Conservation (phyloP, 2,113 vertebrate genomes). For the Poecile atricapillus region DNA sequence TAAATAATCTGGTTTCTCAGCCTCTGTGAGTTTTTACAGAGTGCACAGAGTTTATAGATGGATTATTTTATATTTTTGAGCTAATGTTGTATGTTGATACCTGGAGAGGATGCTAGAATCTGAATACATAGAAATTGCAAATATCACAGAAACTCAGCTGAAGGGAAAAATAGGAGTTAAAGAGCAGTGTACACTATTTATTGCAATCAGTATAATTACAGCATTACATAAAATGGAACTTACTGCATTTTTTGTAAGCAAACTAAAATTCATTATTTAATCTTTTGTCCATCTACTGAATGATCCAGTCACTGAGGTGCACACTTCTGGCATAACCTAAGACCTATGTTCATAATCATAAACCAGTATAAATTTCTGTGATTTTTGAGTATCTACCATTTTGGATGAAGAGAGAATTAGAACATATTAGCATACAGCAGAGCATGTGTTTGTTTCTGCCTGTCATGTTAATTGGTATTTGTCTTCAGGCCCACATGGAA, state of each 20-base stretch:
- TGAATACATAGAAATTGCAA: neutral
- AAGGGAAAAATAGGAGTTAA: neutral
- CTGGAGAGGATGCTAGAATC: neutral
- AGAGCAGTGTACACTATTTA: neutral
- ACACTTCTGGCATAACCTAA: neutral
- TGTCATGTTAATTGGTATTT: constrained; percentile 38
- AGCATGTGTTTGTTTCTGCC: constrained; percentile 14
- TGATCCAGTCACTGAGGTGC: neutral
- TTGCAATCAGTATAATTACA: neutral
- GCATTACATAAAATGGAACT: neutral
- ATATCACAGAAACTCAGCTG: neutral
- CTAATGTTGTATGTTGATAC: neutral
- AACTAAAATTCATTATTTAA: neutral
- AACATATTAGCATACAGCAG: constrained; percentile 11
- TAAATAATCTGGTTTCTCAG: neutral
- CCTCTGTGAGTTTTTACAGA: neutral
- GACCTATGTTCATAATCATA: neutral
- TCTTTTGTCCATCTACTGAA: neutral
- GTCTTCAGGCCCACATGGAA: constrained; percentile 14
- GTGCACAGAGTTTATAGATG: neutral
- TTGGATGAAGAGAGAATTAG: neutral
- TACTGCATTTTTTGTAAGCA: neutral
- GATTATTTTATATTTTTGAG: neutral
- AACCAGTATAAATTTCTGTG: neutral
- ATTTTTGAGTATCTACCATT: neutral